Percentiles rank a stretch among this genome's conserved stretches.
Evolutionary conservation across 2,888 invertebrate genomes (phyloP).

Genomic region (Litoditis marina): DNA sequence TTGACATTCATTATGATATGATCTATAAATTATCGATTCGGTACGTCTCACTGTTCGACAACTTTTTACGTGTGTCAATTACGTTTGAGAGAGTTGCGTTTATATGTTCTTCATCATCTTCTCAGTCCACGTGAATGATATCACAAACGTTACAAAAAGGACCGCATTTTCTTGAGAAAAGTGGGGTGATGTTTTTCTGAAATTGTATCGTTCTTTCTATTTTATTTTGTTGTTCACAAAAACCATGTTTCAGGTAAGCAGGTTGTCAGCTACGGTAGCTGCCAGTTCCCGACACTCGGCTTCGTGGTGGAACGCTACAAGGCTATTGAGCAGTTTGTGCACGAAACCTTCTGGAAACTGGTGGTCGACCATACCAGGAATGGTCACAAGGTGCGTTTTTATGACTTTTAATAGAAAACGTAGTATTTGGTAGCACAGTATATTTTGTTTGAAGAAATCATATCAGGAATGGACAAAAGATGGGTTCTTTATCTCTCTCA

Average conservation of each 20-base stretch:
- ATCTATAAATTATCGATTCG: too few relatives aligned
- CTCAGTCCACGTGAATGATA: too few relatives aligned
- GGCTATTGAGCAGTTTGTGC: slow-evolving; percentile 70
- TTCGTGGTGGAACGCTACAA: slow-evolving; percentile 88
- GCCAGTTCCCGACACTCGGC: slow-evolving; percentile 98
- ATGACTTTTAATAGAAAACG: neutral
- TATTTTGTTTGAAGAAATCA: too few relatives aligned
- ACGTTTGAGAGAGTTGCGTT: neutral
- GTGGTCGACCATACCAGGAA: slow-evolving; percentile 59
- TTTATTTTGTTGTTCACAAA: neutral
- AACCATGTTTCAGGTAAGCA: slow-evolving; percentile 17
- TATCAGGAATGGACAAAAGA: neutral
- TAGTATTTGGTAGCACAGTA: neutral
- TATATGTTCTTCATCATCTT: neutral
- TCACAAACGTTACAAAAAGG: too few relatives aligned
- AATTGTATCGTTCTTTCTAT: neutral
- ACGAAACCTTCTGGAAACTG: slow-evolving; percentile 93
- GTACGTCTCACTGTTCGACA: too few relatives aligned
- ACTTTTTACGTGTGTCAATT: too few relatives aligned
- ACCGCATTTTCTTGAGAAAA: too few relatives aligned
- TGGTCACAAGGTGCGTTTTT: slow-evolving; percentile 25
- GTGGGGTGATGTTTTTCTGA: too few relatives aligned
- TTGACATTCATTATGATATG: too few relatives aligned
- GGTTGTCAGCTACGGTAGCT: slow-evolving; percentile 90
- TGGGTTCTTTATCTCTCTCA: too few relatives aligned